Base-by-base conservation (phyloP, 1,140 invertebrate species). In the Dufourea novaeangliae region DNA sequence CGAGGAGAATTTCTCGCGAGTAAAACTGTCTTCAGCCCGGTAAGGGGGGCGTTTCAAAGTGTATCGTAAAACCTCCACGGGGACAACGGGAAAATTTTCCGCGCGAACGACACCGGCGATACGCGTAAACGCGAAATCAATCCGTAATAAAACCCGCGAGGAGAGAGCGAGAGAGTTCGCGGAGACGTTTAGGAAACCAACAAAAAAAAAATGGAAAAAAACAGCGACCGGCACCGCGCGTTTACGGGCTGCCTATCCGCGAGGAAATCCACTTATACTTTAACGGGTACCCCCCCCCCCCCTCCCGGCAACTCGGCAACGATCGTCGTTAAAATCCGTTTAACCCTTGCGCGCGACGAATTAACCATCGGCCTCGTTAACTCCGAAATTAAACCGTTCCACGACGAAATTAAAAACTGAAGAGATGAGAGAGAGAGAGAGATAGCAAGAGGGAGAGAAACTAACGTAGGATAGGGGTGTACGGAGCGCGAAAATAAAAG, bases 241-340 rank as follows among this genome's bases (percentile, higher is more conserved):
- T 76, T 76, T 76, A 69, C 73, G 66, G 39, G 25, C 72, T 29
- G 52, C 66, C 73, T 76, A 69, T 41, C 73, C 52, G 22, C 73
- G 63, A 68, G 54, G 39, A 76, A 76, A 76, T 76, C 73, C 73
- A 76, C 73, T 76, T 76, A 76, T 76, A 64, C 73, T 69, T 76
- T 59, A 69, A 69, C 73, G 66, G 57, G 73, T 61, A 8, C 4
- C 20, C 46, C 46, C 20, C 17, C 46, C n/a, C n/a, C 46, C n/a
- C 20, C 41, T 14, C 64, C 71, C 71, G 61, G 56, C 71, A 74
- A 66, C 71, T 66, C 73, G 64, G 66, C 73, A 69, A 76, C 73
- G 73, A 76, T 76, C 73, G 73, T 76, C 73, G 73, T 76, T 76
- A 76, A 76, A 76, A 76, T 69, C 39, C 73, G 73, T 76, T 76